Evolutionary conservation across 2,113 vertebrate genomes (phyloP).

Genomic region (Gopherus flavomarginatus): DNA sequence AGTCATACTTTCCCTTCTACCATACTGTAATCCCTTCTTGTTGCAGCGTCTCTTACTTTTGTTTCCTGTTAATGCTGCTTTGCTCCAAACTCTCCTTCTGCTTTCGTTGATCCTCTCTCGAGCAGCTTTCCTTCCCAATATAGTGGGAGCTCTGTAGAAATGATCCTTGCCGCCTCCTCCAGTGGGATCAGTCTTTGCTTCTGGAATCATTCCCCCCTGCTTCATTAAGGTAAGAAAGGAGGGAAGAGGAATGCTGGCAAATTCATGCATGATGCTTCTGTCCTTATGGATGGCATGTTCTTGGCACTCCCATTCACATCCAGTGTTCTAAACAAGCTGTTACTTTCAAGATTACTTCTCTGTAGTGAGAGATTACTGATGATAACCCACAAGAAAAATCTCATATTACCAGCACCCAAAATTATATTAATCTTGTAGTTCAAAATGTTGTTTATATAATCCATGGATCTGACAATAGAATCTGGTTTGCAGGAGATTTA

Average conservation of each 20-base stretch:
- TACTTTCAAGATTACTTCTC: not conserved
- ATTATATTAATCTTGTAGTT: not conserved
- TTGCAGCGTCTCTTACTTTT: no score
- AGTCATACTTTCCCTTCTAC: not conserved
- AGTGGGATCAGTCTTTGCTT: not conserved
- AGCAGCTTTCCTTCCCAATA: no score
- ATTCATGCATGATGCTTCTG: not conserved
- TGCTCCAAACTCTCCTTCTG: no score
- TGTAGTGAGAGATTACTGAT: not conserved
- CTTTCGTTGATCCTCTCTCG: no score
- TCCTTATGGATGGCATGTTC: not conserved
- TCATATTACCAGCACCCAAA: not conserved
- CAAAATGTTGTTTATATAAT: not conserved
- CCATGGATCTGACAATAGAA: not conserved
- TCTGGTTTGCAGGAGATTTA: not conserved
- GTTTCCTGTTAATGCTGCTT: no score
- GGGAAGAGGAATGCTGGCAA: not conserved
- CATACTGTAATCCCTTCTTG: no score
- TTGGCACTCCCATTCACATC: not conserved
- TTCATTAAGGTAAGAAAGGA: not conserved
- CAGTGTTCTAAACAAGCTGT: not conserved
- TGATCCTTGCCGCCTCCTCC: not conserved
- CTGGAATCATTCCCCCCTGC: no score
- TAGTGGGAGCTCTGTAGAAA: no score
- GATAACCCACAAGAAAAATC: not conserved